Percentiles rank a stretch among this genome's conserved stretches.
These are phyloP conservation scores for Theocolax elegans DNA, from an alignment of 1,140 invertebrate genomes.

Conservation along the genomic window DNA sequence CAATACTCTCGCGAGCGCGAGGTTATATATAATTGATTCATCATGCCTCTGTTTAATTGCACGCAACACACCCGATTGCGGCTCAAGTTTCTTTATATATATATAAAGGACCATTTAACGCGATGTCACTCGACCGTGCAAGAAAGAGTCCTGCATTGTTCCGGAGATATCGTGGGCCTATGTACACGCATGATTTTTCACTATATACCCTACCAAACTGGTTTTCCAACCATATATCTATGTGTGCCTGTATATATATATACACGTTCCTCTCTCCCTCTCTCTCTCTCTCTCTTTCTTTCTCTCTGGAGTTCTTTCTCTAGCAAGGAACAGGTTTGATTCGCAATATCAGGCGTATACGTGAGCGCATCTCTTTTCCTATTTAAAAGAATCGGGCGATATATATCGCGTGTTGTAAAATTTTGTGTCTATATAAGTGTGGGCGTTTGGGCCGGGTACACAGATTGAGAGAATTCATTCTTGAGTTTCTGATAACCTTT, in stretches of 20 bases:
- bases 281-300: conserved; percentile 5
- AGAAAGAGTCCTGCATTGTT: not conserved
- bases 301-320: not conserved
- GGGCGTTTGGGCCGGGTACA: not conserved
- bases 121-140: not conserved
- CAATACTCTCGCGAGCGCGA: no score
- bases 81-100: not conserved
- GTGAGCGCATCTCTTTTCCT: not conserved
- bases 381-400: conserved; percentile 23
- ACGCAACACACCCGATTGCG: not conserved
- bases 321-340: conserved; percentile 26
- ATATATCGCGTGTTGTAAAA: not conserved
- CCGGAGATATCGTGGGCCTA: no score
- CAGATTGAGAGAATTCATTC: not conserved
- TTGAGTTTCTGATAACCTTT: no score
- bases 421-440: not conserved
- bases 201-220: conserved; percentile 7
- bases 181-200: conserved; percentile 7
- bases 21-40: conserved; percentile 34
- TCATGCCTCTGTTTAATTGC: conserved; percentile 26
- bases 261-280: no score
- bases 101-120: not conserved
- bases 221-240: conserved; percentile 21
- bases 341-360: not conserved
- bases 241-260: no score